These are phyloP conservation scores for Apocrypta bakeri DNA, from an alignment of 1,140 invertebrate genomes.

Conservation along the genomic window DNA sequence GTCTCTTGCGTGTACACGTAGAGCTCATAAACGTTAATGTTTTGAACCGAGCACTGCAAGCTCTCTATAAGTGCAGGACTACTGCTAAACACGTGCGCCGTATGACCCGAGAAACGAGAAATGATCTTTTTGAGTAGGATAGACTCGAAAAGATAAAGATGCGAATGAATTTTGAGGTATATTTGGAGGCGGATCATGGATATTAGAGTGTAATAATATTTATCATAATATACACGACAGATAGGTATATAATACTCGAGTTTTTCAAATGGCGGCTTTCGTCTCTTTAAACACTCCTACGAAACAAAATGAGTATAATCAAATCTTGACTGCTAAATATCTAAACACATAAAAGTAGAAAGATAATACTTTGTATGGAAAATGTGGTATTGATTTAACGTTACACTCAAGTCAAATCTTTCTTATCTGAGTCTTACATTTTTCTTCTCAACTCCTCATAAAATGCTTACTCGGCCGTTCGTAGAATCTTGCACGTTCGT, in stretches of 20 bases:
- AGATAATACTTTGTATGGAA: not conserved
- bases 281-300: too few relatives aligned
- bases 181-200: too few relatives aligned
- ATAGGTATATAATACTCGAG: too few relatives aligned
- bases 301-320: too few relatives aligned
- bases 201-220: not conserved
- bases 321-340: not conserved
- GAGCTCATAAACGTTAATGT: conserved; percentile 46
- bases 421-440: conserved; percentile 45
- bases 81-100: conserved; percentile 7
- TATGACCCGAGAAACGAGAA: not conserved
- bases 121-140: too few relatives aligned
- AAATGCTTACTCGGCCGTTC: conserved; percentile 55
- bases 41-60: conserved; percentile 7
- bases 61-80: conserved; percentile 32
- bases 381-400: conserved; percentile 40
- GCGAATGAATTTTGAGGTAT: not conserved
- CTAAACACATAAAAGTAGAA: not conserved
- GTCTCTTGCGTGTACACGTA: conserved; percentile 14
- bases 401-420: conserved; percentile 49
- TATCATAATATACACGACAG: not conserved
- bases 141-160: too few relatives aligned
- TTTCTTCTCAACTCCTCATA: conserved; percentile 40
- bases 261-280: too few relatives aligned
- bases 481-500: not conserved